These are phyloP conservation scores for Periophthalmus magnuspinnatus DNA, from an alignment of 2,797 vertebrate species.

Conservation along the genomic window DNA sequence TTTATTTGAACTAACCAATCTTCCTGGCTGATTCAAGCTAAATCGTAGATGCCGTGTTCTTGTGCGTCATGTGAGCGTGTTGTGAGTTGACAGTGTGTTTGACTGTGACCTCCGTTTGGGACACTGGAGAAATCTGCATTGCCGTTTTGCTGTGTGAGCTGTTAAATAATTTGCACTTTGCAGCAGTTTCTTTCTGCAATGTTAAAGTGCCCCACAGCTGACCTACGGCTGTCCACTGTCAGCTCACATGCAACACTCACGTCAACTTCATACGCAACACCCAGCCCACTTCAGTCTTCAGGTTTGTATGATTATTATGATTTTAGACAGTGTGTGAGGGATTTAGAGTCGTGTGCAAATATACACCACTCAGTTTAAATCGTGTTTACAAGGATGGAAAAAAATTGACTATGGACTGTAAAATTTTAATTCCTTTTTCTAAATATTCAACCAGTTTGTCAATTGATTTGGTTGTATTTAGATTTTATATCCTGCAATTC, in stretches of 20 bases:
- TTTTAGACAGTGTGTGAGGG: too few relatives aligned
- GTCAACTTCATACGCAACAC: neutral
- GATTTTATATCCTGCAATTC: too few relatives aligned
- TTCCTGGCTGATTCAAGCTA: neutral
- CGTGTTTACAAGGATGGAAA: too few relatives aligned
- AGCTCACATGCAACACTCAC: too few relatives aligned
- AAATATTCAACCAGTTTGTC: too few relatives aligned
- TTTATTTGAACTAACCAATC: too few relatives aligned
- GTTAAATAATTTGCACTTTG: constrained; percentile 21
- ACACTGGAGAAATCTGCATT: constrained; percentile 1
- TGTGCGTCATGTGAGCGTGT: neutral
- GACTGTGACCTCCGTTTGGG: neutral
- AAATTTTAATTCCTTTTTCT: too few relatives aligned
- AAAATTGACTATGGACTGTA: too few relatives aligned
- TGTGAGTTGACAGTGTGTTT: neutral
- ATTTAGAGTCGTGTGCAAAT: too few relatives aligned
- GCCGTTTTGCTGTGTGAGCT: constrained; percentile 9
- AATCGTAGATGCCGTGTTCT: neutral
- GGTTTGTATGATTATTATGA: too few relatives aligned
- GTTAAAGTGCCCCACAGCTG: constrained; percentile 33
- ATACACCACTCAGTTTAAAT: too few relatives aligned
- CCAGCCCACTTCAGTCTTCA: neutral
- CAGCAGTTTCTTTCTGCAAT: constrained; percentile 11
- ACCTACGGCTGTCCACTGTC: constrained; percentile 8
- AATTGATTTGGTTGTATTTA: too few relatives aligned